A percentile compares a stretch with the other conserved stretches of the same genome.
These are phyloP conservation scores for Onychomys arenicola DNA, from an alignment of 2,797 vertebrate species.

Conservation along the genomic window DNA sequence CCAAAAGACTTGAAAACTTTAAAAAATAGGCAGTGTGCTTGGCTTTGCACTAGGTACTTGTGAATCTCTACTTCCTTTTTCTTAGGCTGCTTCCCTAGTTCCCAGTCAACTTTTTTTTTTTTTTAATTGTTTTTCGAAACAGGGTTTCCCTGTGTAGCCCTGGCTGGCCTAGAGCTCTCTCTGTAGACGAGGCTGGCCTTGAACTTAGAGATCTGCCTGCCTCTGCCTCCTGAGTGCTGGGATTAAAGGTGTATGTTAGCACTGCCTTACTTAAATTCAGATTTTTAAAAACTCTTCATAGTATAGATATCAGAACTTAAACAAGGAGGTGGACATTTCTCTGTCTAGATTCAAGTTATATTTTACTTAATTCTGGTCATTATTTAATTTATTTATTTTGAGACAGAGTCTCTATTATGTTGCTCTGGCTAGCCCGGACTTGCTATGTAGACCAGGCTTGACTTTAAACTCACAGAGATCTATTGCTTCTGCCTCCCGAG, in stretches of 20 bases:
- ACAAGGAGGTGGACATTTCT: background rate
- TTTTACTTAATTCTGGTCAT: constrained; percentile 30
- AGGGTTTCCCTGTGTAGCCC: background rate
- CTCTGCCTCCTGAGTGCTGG: background rate
- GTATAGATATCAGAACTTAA: background rate
- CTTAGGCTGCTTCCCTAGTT: background rate
- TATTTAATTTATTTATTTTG: background rate
- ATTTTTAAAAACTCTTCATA: background rate
- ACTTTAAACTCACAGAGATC: background rate
- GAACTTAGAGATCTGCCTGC: background rate
- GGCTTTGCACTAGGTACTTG: background rate
- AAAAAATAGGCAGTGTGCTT: background rate
- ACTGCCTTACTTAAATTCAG: background rate
- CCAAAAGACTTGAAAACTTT: background rate
- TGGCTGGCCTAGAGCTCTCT: background rate
- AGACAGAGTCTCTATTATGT: background rate
- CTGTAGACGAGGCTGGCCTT: background rate
- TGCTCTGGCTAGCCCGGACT: background rate
- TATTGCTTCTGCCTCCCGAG: background rate
- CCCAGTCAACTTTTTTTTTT: background rate
- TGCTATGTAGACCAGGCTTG: background rate
- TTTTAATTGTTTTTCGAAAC: background rate
- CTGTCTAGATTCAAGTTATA: background rate
- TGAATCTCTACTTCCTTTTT: background rate
- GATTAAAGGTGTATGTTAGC: background rate